Base-by-base conservation (phyloP, 1,140 invertebrate genomes). In the Pseudomyrmex concolor region DNA sequence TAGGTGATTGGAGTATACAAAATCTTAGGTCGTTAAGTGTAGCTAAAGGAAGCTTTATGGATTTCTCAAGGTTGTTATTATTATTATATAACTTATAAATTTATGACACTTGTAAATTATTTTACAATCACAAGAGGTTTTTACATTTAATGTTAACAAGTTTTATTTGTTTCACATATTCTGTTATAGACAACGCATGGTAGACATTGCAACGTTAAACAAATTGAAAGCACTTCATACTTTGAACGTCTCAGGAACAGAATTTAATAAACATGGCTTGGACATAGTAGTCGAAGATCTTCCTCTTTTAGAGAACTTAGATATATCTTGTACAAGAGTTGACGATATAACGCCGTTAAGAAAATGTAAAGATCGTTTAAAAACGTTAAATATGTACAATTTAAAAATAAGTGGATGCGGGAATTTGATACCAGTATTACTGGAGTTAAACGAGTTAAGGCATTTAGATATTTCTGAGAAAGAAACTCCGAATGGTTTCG, bases 161-260 rank as follows among this genome's bases (percentile, higher is more conserved):
- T 59, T 86, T 43, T 45, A 48, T 51, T 5, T 45, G 54, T 50
- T 22, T 15, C 12, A 50, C 34, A 10, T 55, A 84, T 80, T 89
- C 80, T 90, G 87, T 89, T 84, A 64, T 76, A 95, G 94, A 83
- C 94, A 94, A 86, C 94, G 95, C 85, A 94, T 94, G 77, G 94
- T 95, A 84, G 85, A 77, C 17, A 77, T 77, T 13, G 94, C 94
- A 77, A 94, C 95, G 70, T 92, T 96, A 63, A 94, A 94, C 85
- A 94, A 95, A 93, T 92, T 96, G 77, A 95, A 95, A 77, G 96
- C 95, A 76, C 92, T 97, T 54, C 95, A 95, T 68, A 95, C 94
- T 62, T 93, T 97, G n/a, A 97, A 97, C 93, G 95, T 97, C 1
- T 96, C 96, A 81, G 94, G 95, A 85, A 97, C 97, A 54, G 96